Percentiles rank a stretch among this genome's conserved stretches.
phyloP scores from a whole-genome alignment of 2,888 invertebrate genomes.

The Caradrina kadenii region DNA sequence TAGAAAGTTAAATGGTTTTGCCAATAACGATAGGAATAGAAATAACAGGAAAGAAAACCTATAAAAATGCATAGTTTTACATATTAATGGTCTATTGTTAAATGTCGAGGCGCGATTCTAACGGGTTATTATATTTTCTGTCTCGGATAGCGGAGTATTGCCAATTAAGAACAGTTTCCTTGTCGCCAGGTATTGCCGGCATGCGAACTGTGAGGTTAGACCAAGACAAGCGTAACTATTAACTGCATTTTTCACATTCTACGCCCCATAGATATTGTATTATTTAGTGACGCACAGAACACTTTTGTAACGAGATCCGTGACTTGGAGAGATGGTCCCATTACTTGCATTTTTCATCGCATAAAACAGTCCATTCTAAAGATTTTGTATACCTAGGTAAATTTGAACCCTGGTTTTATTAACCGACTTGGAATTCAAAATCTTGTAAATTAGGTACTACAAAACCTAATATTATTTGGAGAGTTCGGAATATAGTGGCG shows the following conservation, averaged over 20 bases:
- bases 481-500: too few relatives aligned
- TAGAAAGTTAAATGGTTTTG: conserved; percentile 37
- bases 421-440: too few relatives aligned
- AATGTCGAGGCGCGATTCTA: conserved; percentile 5
- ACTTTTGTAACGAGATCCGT: neutral
- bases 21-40: neutral
- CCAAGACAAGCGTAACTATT: conserved; percentile 22
- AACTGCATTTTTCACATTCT: conserved; percentile 45
- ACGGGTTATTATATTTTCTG: conserved; percentile 19
- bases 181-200: conserved; percentile 31
- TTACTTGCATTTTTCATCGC: neutral
- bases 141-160: conserved; percentile 19
- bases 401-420: too few relatives aligned
- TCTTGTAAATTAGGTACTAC: too few relatives aligned
- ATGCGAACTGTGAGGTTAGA: conserved; percentile 21
- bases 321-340: neutral
- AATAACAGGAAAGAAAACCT: conserved; percentile 4
- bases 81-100: conserved; percentile 16
- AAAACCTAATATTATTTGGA: too few relatives aligned
- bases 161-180: conserved; percentile 47
- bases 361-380: neutral
- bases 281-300: neutral
- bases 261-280: neutral
- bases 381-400: too few relatives aligned
- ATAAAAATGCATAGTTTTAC: conserved; percentile 12